Percentiles rank a stretch among this genome's conserved stretches.
Evolutionary conservation across 2,113 vertebrate genomes (phyloP).

Genomic region (Cinclus mexicanus): DNA sequence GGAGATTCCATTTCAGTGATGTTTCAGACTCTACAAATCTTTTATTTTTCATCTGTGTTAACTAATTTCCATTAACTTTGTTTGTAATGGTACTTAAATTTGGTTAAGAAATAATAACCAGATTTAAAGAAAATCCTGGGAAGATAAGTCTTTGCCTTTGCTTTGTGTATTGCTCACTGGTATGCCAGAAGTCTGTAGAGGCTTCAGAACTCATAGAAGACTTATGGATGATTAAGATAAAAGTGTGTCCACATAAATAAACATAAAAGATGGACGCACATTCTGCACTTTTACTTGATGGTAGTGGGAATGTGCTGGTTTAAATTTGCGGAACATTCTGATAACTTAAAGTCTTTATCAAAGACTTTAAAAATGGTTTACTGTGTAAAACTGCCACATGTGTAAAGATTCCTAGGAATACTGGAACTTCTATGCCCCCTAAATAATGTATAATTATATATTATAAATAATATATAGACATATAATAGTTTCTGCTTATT

Average conservation of each 20-base stretch:
- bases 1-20: neutral
- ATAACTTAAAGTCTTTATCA: neutral
- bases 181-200: neutral
- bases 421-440: neutral
- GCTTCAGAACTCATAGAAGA: neutral
- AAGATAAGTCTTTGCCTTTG: neutral
- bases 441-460: neutral
- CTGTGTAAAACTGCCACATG: neutral
- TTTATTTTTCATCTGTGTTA: neutral
- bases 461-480: neutral
- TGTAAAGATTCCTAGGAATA: neutral
- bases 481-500: neutral
- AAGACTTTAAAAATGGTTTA: neutral
- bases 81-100: neutral
- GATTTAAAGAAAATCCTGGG: neutral
- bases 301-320: neutral
- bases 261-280: neutral
- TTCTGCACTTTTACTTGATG: neutral
- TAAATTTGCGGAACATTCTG: neutral
- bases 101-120: neutral
- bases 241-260: neutral
- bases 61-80: neutral
- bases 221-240: neutral
- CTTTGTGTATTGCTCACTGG: neutral
- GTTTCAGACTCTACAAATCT: neutral